Percentiles rank a stretch among this genome's conserved stretches.
phyloP scores from a whole-genome alignment of 2,113 vertebrate genomes.

The Corvus hawaiiensis region DNA sequence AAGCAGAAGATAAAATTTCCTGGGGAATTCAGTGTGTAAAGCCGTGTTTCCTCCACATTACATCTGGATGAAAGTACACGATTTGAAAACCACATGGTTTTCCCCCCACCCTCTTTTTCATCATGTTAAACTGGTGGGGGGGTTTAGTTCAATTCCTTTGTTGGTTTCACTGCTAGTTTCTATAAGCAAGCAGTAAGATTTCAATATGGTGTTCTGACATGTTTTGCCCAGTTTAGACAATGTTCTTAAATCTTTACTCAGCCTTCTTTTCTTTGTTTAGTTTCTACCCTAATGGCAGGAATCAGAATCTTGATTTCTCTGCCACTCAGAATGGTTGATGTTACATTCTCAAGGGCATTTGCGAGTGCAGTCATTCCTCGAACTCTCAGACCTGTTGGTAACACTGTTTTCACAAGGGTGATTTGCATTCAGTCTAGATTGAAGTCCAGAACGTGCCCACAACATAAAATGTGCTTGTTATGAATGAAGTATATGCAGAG shows the following conservation, averaged over 20 bases:
- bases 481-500: conserved; percentile 44
- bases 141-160: not conserved
- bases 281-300: not conserved
- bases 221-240: not conserved
- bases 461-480: conserved; percentile 47
- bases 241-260: not conserved
- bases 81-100: not conserved
- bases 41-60: not conserved
- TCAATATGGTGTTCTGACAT: not conserved
- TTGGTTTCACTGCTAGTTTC: not conserved
- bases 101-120: not conserved
- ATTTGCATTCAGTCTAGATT: conserved; percentile 37
- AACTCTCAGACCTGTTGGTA: not conserved
- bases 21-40: not conserved
- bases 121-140: not conserved
- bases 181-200: not conserved
- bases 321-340: not conserved
- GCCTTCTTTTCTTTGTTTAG: not conserved
- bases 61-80: not conserved
- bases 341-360: not conserved
- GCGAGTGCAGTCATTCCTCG: not conserved
- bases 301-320: not conserved
- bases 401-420: conserved; percentile 22
- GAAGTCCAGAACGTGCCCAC: conserved; percentile 1
- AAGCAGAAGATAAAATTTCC: not conserved